Evolutionary conservation across 2,888 invertebrate species (phyloP), one percentile per base, ranked within the genome.

Genomic region (Pogonocherus hispidulus): DNA sequence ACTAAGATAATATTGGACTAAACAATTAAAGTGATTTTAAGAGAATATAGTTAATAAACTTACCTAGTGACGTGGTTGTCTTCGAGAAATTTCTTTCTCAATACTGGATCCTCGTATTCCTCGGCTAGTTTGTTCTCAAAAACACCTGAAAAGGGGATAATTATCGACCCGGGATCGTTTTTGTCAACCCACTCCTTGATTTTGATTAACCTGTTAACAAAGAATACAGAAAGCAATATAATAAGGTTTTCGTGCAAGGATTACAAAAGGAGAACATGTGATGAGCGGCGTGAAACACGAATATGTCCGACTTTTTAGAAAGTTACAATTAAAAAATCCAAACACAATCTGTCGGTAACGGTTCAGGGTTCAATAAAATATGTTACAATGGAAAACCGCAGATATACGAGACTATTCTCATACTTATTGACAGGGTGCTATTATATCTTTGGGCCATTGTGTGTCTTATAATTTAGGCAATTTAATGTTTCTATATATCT

Each of bases 171-270:
- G 0, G 97, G 94, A 84, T 99, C 99, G 83, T 98, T 92, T 83
- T 94, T 94, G 85, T 99, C 98, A 76, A 99, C 94, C 98, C 98
- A 99, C 85, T 98, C 98, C 85, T 99, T 99, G 81, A 99, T 94
- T 87, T 98, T 98, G 55, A 93, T 89, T 81, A 98, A 88, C 96
- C 96, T 96, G 82, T 41, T 56, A 54, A 63, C 60, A 57, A 65
- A 57, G 49, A 63, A 56, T 8, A 0, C 3, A 52, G 20, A 52
- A 60, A 23, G 49, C 3, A 51, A 8, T 18, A 65, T 8, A 54
- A 41, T 32, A 27, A 55, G 44, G 20, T 19, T 22, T 57, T 27
- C 59, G 59, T 59, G 59, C n/a, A 18, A 19, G 11, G 59, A 32
- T 22, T 20, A 62, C 62, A 62, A 62, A 37, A 23, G 62, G 23